Base-by-base conservation (phyloP, 2,797 vertebrate genomes). In the Hyperoplus immaculatus region DNA sequence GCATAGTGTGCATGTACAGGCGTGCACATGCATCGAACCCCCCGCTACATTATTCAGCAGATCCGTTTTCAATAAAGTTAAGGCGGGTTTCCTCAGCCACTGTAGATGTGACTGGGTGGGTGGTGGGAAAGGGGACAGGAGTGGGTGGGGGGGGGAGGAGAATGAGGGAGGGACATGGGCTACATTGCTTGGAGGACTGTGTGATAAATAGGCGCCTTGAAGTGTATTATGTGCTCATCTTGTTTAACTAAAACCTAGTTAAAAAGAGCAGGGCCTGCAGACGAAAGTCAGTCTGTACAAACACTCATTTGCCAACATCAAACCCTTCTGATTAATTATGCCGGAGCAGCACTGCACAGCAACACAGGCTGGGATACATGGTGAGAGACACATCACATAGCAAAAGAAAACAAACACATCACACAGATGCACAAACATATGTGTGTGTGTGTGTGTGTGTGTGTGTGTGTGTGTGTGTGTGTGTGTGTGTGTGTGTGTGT, bases 271-370 rank as follows among this genome's bases (percentile, higher is more conserved):
- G 71, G 70, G 84, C 80, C 86, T 85, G 82, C 80, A 87, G 88
- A 91, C 62, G 78, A 29, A 87, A 82, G 72, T 77, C 78, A 71
- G 83, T 88, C 77, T 89, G 84, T 82, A 83, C 74, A 92, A 91
- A 92, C 90, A 87, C 68, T 90, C 83, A 84, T 92, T 93, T 92
- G 84, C 84, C 75, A 87, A 89, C 88, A 92, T 94, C 90, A 93
- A 93, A 89, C 86, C 50, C 29, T 59, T 65, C 87, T 93, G 89
- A 94, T 93, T 91, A 91, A 93, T 94, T 92, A 91, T 83, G 82
- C 61, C 65, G 46, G 47, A 72, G 81, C 39, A 68, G 58, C 69
- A 69, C 70, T 41, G 81, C 79, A 80, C 77, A 78, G 78, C 83
- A 55, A 70, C 83, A 67, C 72, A 86, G 66, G 75, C 81, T 21